Percentiles rank a stretch among this genome's conserved stretches.
phyloP scores from a whole-genome alignment of 2,113 vertebrate genomes.

The Oxyura jamaicensis region DNA sequence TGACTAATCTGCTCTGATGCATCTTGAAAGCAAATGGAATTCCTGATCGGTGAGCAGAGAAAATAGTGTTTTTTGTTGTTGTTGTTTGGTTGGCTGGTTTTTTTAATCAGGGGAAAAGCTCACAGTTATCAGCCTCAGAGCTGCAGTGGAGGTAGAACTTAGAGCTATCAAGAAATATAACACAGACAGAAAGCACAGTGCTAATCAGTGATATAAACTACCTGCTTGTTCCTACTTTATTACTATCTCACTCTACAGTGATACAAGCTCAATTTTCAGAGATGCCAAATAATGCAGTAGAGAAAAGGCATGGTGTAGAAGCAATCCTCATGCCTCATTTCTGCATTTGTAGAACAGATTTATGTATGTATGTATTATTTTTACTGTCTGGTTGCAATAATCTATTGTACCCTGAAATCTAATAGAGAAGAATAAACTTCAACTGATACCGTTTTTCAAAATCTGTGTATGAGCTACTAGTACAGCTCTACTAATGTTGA shows the following conservation, averaged over 20 bases:
- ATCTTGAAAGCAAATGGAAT: slow-evolving; percentile 9
- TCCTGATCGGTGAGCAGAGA: background rate
- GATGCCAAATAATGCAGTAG: background rate
- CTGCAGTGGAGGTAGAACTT: background rate
- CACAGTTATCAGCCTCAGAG: background rate
- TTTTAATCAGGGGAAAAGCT: background rate
- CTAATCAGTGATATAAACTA: background rate
- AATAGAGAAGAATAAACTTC: background rate
- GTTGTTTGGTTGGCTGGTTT: background rate
- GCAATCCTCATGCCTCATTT: background rate
- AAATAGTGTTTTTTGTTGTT: background rate
- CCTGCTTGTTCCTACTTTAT: background rate
- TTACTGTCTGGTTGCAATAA: background rate
- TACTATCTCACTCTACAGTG: background rate
- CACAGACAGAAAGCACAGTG: background rate
- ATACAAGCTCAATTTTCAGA: background rate
- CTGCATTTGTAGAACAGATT: background rate
- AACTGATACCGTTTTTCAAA: background rate
- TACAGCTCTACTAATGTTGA: background rate
- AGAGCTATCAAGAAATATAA: background rate
- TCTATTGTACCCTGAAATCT: background rate
- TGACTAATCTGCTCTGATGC: background rate
- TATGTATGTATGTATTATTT: background rate
- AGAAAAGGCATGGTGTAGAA: background rate
- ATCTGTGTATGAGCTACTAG: background rate